Evolutionary conservation across 2,888 invertebrate species (phyloP).

Genomic region (Anthrax anthrax): DNA sequence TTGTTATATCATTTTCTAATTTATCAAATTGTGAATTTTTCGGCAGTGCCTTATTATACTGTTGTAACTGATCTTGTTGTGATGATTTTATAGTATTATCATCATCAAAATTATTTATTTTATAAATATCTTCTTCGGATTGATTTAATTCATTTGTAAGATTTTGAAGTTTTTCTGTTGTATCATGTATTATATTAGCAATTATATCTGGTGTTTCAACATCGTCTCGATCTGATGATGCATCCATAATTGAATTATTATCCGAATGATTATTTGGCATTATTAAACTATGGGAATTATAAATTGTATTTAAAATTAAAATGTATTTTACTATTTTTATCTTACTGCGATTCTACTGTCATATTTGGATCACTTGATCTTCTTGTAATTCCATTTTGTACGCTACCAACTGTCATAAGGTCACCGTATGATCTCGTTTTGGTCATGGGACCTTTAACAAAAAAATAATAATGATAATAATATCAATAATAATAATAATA

Average conservation of each 20-base stretch:
- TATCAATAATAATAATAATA: too few relatives aligned
- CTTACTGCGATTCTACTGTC: slow-evolving; percentile 54
- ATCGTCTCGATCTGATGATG: slow-evolving; percentile 20
- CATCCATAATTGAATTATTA: slow-evolving; percentile 29
- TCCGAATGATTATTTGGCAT: slow-evolving; percentile 23
- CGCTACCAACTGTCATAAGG: slow-evolving; percentile 47
- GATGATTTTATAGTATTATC: neutral
- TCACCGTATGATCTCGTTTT: slow-evolving; percentile 82
- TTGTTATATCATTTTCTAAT: slow-evolving; percentile 6
- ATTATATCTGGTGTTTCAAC: slow-evolving; percentile 19
- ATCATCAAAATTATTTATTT: slow-evolving; percentile 7
- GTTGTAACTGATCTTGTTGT: slow-evolving; percentile 2
- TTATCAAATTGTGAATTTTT: neutral
- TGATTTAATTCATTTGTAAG: slow-evolving; percentile 25
- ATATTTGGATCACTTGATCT: slow-evolving; percentile 78
- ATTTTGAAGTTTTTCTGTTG: slow-evolving; percentile 23
- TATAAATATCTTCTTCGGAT: slow-evolving; percentile 16
- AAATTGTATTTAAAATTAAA: neutral
- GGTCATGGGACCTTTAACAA: slow-evolving; percentile 43
- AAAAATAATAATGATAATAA: neutral
- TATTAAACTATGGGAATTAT: slow-evolving; percentile 19
- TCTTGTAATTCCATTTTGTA: slow-evolving; percentile 43
- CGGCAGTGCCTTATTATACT: neutral
- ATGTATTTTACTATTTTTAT: slow-evolving; percentile 8
- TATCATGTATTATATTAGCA: slow-evolving; percentile 22